These are phyloP conservation scores for Lethenteron reissneri DNA, from an alignment of 2,113 vertebrate genomes.

Conservation along the genomic window DNA sequence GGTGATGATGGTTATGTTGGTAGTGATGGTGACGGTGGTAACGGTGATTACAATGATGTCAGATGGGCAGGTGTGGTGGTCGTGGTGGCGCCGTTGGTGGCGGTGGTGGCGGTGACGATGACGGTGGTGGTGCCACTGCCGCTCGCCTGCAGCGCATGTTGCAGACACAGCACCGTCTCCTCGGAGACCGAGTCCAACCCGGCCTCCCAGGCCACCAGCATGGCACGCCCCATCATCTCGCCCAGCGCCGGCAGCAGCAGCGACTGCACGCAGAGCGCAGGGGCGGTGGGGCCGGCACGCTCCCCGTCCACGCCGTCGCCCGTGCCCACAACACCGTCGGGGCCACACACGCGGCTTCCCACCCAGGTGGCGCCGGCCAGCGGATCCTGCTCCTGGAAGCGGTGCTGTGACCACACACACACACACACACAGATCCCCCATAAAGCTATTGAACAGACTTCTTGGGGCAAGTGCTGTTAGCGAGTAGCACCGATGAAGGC, in stretches of 20 bases:
- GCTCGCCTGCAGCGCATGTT: constrained; percentile 59
- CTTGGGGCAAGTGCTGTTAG: no score
- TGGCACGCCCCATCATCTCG: constrained; percentile 85
- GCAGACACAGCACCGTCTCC: constrained; percentile 49
- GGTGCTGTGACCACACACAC: constrained; percentile 35
- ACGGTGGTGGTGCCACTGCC: neutral
- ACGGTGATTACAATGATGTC: no score
- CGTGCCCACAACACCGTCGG: no score
- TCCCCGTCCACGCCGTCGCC: no score
- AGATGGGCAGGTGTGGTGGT: no score
- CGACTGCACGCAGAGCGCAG: constrained; percentile 75
- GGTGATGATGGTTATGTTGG: no score
- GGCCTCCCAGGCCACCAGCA: constrained; percentile 71
- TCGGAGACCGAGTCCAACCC: constrained; percentile 78
- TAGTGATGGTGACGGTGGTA: no score
- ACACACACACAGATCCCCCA: no score
- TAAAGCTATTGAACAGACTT: no score
- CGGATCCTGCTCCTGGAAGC: constrained; percentile 87
- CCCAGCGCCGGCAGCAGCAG: constrained; percentile 66
- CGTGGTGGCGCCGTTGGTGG: no score
- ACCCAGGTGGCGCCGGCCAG: constrained; percentile 63
- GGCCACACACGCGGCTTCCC: constrained; percentile 36
- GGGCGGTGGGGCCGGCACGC: constrained; percentile 14
- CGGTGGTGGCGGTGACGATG: no score
- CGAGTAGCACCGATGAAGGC: no score